Base-by-base conservation (phyloP, 2,888 invertebrate species). In the Pasiphila rectangulata region DNA sequence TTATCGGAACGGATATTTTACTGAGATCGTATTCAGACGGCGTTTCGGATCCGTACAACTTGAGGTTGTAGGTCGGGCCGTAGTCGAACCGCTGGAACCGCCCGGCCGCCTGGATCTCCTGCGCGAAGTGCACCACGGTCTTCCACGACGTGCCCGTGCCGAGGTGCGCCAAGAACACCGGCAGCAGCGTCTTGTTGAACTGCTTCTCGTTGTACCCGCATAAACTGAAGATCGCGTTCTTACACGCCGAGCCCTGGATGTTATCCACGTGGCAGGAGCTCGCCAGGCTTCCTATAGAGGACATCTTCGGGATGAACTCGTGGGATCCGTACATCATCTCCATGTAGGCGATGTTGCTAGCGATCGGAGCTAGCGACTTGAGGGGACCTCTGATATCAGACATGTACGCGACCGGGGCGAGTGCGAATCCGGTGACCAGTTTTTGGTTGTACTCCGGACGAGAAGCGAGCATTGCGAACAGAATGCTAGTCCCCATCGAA, bases 401-500 rank as follows among this genome's bases (percentile, higher is more conserved):
- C 68, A 94, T 81, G 61, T 89, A 94, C 0, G 91, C 93, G 0
- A 94, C 90, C 0, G 94, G 94, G 0, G 94, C 94, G 36, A 94
- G 76, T 9, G 93, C 90, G 46, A 93, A 90, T 66, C 93, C 93
- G 0, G 91, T 89, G 36, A 88, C 89, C 12, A 95, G 79, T 52
- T 90, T 90, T 0, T 90, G 77, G 49, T 94, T 93, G 51, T 93
- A 92, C 67, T 93, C 91, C 0, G 94, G 94, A 23, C 90, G 77
- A 29, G 90, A 77, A 0, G 93, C 90, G 51, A 94, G 87, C 83
- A 94, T 91, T 0, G 93, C 93, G 63, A 93, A 94, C 50, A 94
- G 92, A 70, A 93, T 91, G 0, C 95, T 94, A 0, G 95, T 94
- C 0, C 97, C 98, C 93, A 98, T 97, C 0, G 96, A 97, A 77